phyloP scores from a whole-genome alignment of 2,113 vertebrate species.

The Phylloscopus trochiloides region DNA sequence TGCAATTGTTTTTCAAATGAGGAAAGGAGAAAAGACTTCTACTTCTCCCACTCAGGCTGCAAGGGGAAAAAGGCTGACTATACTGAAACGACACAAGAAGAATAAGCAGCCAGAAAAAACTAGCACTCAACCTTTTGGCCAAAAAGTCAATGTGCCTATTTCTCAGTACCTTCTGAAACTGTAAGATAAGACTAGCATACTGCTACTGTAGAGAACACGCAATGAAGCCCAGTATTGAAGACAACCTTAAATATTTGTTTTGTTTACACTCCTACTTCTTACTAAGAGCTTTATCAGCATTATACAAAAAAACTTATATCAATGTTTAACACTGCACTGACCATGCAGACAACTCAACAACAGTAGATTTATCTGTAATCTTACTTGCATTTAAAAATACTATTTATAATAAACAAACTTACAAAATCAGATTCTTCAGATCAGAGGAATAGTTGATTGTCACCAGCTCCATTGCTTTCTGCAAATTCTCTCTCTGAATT shows the following conservation, averaged over 20 bases:
- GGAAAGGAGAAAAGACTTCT: background rate
- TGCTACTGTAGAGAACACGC: background rate
- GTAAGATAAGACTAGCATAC: background rate
- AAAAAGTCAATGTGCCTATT: background rate
- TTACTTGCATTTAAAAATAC: background rate
- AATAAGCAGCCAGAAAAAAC: background rate
- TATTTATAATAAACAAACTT: conserved; percentile 61
- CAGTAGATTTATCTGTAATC: background rate
- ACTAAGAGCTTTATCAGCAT: background rate
- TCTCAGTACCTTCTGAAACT: background rate
- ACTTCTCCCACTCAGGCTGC: background rate
- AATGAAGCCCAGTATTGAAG: background rate
- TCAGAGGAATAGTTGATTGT: conserved; percentile 99
- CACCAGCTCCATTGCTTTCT: conserved; percentile 99
- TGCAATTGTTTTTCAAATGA: background rate
- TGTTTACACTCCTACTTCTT: background rate
- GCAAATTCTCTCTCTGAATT: conserved; percentile 98
- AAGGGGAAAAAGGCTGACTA: background rate
- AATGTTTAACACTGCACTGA: background rate
- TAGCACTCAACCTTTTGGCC: background rate
- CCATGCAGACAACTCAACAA: background rate
- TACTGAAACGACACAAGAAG: background rate
- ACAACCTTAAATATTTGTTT: background rate
- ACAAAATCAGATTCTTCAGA: conserved; percentile 99
- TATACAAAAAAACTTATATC: background rate